Evolutionary conservation across 2,888 invertebrate species (phyloP).

Genomic region (Diabrotica balteata): DNA sequence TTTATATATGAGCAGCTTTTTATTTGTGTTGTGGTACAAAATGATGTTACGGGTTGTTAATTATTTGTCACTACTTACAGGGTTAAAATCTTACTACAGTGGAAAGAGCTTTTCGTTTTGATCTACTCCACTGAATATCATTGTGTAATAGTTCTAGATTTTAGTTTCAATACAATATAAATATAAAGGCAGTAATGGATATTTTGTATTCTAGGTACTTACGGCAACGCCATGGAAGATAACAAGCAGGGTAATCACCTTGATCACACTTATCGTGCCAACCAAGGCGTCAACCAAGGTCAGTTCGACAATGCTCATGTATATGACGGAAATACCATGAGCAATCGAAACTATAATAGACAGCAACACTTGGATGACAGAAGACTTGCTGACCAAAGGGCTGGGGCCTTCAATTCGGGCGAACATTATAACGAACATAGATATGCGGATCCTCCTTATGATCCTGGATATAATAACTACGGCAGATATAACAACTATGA

Average conservation of each 20-base stretch:
- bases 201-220: constrained; percentile 33
- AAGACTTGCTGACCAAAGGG: constrained; percentile 44
- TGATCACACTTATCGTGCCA: constrained; percentile 47
- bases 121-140: too few species aligned
- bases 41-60: too few species aligned
- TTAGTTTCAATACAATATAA: too few species aligned
- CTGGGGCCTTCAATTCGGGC: constrained; percentile 42
- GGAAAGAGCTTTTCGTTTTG: too few species aligned
- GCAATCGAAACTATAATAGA: constrained; percentile 50
- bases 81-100: too few species aligned
- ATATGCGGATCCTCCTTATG: constrained; percentile 36
- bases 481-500: constrained; percentile 5
- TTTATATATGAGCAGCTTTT: too few species aligned
- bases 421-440: constrained; percentile 44
- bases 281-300: constrained; percentile 50
- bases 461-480: constrained; percentile 21
- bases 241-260: constrained; percentile 48
- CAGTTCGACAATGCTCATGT: constrained; percentile 52
- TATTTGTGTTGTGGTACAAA: too few species aligned
- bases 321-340: constrained; percentile 49
- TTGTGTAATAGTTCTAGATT: too few species aligned
- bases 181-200: too few species aligned
- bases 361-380: constrained; percentile 52
- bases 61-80: too few species aligned
- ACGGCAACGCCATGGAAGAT: constrained; percentile 48